Evolutionary conservation across 2,797 vertebrate genomes (phyloP).

Genomic region (Thunnus albacares): DNA sequence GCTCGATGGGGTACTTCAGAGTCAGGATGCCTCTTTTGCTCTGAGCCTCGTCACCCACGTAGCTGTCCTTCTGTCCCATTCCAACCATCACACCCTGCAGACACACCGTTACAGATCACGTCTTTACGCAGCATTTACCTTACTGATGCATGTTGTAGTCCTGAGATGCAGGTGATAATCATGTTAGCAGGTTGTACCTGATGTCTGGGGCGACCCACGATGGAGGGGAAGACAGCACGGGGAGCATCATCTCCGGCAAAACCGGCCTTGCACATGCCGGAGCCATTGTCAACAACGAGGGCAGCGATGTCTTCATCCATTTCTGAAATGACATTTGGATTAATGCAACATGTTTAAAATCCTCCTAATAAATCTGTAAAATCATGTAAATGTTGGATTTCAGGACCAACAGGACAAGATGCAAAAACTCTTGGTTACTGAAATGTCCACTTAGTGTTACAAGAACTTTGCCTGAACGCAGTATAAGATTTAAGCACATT

Average conservation of each 20-base stretch:
- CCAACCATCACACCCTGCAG: slow-evolving; percentile 95
- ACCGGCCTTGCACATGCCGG: slow-evolving; percentile 92
- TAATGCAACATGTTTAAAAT: too few relatives aligned
- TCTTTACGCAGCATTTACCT: rapidly evolving
- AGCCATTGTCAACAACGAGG: slow-evolving; percentile 93
- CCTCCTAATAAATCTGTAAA: too few relatives aligned
- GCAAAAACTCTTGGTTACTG: too few relatives aligned
- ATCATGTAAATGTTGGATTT: too few relatives aligned
- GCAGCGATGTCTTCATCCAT: slow-evolving; percentile 91
- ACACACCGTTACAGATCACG: not conserved
- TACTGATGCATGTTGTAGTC: rapidly evolving
- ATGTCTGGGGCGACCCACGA: slow-evolving; percentile 83
- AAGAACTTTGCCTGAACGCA: too few relatives aligned
- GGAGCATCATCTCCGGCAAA: slow-evolving; percentile 93
- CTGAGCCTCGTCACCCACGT: slow-evolving; percentile 95
- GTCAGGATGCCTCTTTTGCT: slow-evolving; percentile 96
- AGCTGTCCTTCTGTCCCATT: slow-evolving; percentile 97
- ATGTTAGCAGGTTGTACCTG: slow-evolving; percentile 36
- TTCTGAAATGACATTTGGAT: slow-evolving; percentile 38
- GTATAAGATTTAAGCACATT: too few relatives aligned
- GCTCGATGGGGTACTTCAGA: slow-evolving; percentile 96
- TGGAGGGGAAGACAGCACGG: slow-evolving; percentile 91
- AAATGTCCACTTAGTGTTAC: too few relatives aligned
- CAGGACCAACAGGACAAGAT: too few relatives aligned
- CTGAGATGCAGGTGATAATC: rapidly evolving